Percentiles rank a stretch among this genome's conserved stretches.
Conservation (phyloP, 2,888 invertebrate genomes). For the Drosophila mayaguana region DNA sequence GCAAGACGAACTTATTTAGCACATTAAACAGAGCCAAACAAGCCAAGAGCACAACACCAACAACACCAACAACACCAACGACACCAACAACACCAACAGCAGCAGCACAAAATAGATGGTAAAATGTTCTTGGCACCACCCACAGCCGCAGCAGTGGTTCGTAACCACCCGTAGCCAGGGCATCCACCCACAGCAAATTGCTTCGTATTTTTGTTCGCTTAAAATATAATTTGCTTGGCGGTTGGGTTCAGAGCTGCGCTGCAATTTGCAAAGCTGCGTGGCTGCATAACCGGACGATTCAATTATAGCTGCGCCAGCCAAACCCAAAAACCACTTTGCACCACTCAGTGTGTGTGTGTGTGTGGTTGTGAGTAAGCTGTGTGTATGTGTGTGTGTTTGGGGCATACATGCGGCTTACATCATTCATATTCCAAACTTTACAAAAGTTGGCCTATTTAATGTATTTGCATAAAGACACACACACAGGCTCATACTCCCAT, state of each 20-base stretch:
- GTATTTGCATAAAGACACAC: conserved; percentile 18
- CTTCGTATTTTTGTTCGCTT: conserved; percentile 50
- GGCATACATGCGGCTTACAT: conserved; percentile 5
- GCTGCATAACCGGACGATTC: conserved; percentile 67
- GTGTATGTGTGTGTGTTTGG: not conserved
- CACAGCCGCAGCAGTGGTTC: not conserved
- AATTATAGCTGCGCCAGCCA: conserved; percentile 57
- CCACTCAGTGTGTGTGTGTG: not conserved
- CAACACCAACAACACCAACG: not conserved
- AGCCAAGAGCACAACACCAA: conserved; percentile 3
- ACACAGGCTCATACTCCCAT: not conserved
- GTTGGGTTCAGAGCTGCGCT: conserved; percentile 32
- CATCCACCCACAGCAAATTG: conserved; percentile 53
- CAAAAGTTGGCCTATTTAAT: conserved; percentile 37
- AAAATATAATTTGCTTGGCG: conserved; percentile 67
- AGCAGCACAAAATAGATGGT: conserved; percentile 21
- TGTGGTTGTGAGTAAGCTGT: not conserved
- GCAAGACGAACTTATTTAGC: conserved; percentile 6
- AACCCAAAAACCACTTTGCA: conserved; percentile 33
- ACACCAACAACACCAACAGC: conserved; percentile 4
- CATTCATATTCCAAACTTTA: conserved; percentile 24
- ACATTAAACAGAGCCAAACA: conserved; percentile 32
- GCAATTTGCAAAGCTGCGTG: conserved; percentile 24
- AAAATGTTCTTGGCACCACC: conserved; percentile 52
- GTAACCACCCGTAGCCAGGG: not conserved